These are phyloP conservation scores for Latrodectus geometricus DNA, from an alignment of 1,140 invertebrate species.

Conservation along the genomic window DNA sequence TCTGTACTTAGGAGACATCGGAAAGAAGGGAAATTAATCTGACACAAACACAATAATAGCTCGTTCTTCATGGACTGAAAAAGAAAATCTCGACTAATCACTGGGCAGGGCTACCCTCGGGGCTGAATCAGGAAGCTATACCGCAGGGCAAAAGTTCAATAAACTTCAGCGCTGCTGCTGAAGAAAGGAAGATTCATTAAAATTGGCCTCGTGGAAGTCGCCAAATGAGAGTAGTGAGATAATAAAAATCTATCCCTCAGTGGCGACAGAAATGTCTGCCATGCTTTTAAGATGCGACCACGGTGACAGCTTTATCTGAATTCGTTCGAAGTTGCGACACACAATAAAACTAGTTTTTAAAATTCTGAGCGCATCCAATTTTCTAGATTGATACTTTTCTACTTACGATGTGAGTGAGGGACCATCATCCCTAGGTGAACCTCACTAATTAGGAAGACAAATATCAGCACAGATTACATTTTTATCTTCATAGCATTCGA, in stretches of 20 bases:
- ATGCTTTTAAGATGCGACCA: background rate
- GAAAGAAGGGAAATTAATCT: background rate
- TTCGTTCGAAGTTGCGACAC: too few relatives aligned
- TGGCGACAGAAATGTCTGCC: background rate
- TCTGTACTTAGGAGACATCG: background rate
- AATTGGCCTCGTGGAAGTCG: background rate
- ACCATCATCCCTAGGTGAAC: too few relatives aligned
- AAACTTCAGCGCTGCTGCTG: background rate
- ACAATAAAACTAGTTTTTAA: too few relatives aligned
- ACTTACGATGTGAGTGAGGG: too few relatives aligned
- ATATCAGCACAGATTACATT: too few relatives aligned
- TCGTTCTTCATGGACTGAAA: background rate
- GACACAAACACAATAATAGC: background rate
- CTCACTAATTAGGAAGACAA: too few relatives aligned
- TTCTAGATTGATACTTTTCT: too few relatives aligned
- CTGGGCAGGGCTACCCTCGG: background rate
- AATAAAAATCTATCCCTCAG: background rate
- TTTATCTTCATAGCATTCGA: too few relatives aligned
- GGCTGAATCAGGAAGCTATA: background rate
- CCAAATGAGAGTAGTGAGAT: background rate
- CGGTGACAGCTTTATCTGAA: too few relatives aligned
- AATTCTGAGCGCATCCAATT: too few relatives aligned
- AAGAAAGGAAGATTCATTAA: background rate
- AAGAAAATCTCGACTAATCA: background rate
- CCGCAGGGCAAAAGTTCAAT: background rate